Base-by-base conservation (phyloP, 2,888 invertebrate species). In the Herminia tarsipennalis region DNA sequence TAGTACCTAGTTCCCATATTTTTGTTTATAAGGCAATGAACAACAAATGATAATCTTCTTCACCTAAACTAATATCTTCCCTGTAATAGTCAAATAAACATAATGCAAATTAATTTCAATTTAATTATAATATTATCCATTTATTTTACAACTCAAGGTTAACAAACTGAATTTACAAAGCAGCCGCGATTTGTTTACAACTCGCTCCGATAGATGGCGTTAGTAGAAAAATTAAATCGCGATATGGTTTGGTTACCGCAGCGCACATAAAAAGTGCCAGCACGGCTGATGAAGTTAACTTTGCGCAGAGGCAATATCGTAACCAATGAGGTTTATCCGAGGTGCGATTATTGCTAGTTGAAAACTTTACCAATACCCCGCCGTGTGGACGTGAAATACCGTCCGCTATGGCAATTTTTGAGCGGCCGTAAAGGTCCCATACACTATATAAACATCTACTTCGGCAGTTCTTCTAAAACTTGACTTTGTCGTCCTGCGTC, bases 281-380 rank as follows among this genome's bases (percentile, higher is more conserved):
- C 6, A 0, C 1, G 5, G 0, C 3, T 2, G 0, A 0, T 5
- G 9, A 9, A 0, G 1, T 41, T 41, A 47, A 40, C 46, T 96
- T 95, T 96, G 96, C 96, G 96, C 96, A 96, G 96, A 93, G 96
- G 96, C 95, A 94, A 94, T 96, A 96, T 96, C 95, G 95, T 96
- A 96, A 96, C 95, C 96, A 93, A 95, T 96, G 95, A 96, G 94
- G 95, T 95, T 93, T 90, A 93, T 94, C 95, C 94, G 95, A 95
- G 95, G 94, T 94, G 95, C 94, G 94, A 95, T 95, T 95, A 95
- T 96, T 96, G 95, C 95, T 96, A 95, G 95, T 96, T 96, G 35
- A 96, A 96, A 96, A 96, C 95, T 96, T 95, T 95, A 83, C 83
- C 84, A 86, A 86, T 84, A 84, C 84, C 85, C 84, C 86, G 84